Evolutionary conservation across 2,888 invertebrate species (phyloP).

Genomic region (Hydroisotoma schaefferi): DNA sequence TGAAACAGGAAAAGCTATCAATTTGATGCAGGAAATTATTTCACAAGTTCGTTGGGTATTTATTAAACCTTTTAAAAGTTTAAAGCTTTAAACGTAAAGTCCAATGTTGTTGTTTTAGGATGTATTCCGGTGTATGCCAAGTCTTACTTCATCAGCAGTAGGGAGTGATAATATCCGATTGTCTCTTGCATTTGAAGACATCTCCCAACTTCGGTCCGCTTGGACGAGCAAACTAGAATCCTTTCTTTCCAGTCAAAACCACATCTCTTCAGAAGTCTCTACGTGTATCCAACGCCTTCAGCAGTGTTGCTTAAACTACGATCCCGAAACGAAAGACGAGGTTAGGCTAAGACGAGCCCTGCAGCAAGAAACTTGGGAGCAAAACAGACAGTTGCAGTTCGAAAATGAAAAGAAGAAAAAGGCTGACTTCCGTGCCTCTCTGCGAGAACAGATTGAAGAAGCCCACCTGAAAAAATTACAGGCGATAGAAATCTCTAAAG

Average conservation of each 20-base stretch:
- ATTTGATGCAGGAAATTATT: constrained; percentile 36
- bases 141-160: too few relatives aligned
- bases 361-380: constrained; percentile 4
- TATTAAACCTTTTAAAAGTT: too few relatives aligned
- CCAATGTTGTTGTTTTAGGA: too few relatives aligned
- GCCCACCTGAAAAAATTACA: constrained; percentile 19
- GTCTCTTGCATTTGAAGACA: constrained; percentile 23
- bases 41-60: constrained; percentile 5
- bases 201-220: constrained; percentile 13
- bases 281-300: constrained; percentile 12
- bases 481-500: constrained; percentile 10
- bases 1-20: constrained; percentile 45
- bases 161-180: constrained; percentile 10
- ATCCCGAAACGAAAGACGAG: constrained; percentile 11
- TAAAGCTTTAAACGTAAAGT: too few relatives aligned
- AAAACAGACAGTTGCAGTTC: not conserved
- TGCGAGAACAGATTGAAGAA: constrained; percentile 32
- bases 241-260: constrained; percentile 34
- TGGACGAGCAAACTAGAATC: constrained; percentile 29
- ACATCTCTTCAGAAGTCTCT: constrained; percentile 23
- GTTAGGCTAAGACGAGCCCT: constrained; percentile 19
- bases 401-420: constrained; percentile 22
- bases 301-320: too few relatives aligned
- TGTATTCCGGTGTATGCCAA: too few relatives aligned
- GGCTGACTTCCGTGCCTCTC: constrained; percentile 10